Conservation (phyloP, 2,797 vertebrate species). For the Otolemur crassicaudatus region DNA sequence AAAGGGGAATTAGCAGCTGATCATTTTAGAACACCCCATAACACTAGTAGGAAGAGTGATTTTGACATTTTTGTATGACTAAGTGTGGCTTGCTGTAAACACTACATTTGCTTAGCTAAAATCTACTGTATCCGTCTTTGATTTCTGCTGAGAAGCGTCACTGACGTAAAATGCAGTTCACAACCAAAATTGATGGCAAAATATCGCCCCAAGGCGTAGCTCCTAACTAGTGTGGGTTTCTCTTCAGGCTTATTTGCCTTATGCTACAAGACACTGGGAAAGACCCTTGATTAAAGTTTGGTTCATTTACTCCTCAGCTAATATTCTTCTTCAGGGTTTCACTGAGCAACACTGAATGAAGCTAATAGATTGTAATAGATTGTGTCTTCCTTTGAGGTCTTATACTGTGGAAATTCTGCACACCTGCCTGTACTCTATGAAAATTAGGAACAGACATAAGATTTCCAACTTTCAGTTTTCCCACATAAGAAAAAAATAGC, state of each 20-base stretch:
- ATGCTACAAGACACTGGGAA: not conserved
- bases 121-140: not conserved
- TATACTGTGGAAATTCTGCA: not conserved
- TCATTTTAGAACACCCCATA: not conserved
- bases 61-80: constrained; percentile 40
- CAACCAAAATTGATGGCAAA: not conserved
- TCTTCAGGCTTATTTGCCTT: not conserved
- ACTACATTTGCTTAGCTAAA: constrained; percentile 25
- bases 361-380: not conserved
- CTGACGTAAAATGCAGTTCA: not conserved
- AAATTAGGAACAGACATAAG: not conserved
- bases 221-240: not conserved
- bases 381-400: not conserved
- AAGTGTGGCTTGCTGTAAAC: not conserved
- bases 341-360: not conserved
- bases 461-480: not conserved
- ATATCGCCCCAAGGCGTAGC: not conserved
- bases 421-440: not conserved
- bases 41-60: constrained; percentile 21
- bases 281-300: not conserved
- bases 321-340: not conserved
- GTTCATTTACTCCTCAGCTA: not conserved
- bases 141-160: constrained; percentile 14
- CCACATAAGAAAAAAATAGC: not conserved
- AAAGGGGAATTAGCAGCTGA: constrained; percentile 47